Percentiles rank a stretch among this genome's conserved stretches.
phyloP scores from a whole-genome alignment of 2,113 vertebrate species.

The Nannospalax galili region DNA sequence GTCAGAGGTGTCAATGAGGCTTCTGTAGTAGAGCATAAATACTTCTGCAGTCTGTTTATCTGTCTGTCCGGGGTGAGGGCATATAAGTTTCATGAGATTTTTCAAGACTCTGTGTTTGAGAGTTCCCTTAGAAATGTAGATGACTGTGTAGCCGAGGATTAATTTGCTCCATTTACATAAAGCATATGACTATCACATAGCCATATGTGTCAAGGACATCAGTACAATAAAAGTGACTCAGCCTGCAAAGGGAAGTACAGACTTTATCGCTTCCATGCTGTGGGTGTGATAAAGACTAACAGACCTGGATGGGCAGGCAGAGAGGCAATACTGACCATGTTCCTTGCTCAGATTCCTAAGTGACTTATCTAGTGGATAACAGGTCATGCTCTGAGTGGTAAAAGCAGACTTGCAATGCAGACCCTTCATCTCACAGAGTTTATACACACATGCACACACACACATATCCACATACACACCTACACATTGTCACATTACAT shows the following conservation, averaged over 20 bases:
- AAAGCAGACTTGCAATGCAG: not conserved
- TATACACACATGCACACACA: not conserved
- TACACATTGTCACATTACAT: not conserved
- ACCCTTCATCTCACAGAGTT: not conserved
- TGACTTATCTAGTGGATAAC: not conserved
- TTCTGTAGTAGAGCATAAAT: not conserved
- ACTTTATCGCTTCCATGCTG: constrained; percentile 1
- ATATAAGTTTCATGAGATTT: not conserved
- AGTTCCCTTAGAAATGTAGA: not conserved
- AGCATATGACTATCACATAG: constrained; percentile 30
- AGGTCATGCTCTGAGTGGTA: not conserved
- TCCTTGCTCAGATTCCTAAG: not conserved
- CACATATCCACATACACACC: not conserved
- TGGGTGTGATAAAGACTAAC: not conserved
- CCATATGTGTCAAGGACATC: constrained; percentile 31
- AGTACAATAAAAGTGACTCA: not conserved
- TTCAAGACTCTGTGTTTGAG: not conserved
- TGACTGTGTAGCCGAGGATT: not conserved
- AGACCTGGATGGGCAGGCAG: not conserved
- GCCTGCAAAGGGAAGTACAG: not conserved
- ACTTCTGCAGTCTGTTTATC: not conserved
- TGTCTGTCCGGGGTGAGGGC: not conserved
- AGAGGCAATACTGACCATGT: not conserved
- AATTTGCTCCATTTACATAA: not conserved
- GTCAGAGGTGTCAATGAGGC: not conserved